Conservation (phyloP, 2,888 invertebrate species). For the Diarsia dahlii region DNA sequence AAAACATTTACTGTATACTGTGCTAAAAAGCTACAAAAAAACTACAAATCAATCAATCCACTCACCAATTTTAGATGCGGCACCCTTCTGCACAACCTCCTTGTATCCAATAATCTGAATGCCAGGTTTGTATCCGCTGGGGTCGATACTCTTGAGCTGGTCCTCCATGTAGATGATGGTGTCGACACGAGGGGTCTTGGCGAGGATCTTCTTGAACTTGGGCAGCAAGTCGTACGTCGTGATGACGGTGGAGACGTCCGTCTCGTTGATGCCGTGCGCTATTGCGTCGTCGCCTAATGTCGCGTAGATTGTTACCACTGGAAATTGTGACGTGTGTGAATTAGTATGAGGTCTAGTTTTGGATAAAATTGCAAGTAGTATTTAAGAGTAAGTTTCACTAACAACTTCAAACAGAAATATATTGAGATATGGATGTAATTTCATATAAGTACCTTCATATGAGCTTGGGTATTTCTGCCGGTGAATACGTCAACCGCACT, state of each 20-base stretch:
- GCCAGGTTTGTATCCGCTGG: slow-evolving; percentile 93
- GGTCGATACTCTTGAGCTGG: slow-evolving; percentile 94
- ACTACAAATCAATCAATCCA: neutral
- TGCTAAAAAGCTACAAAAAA: neutral
- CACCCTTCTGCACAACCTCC: slow-evolving; percentile 88
- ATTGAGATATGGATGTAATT: neutral
- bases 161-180: slow-evolving; percentile 97
- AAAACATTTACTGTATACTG: neutral
- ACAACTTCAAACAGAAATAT: too few species aligned
- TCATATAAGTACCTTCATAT: neutral
- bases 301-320: slow-evolving; percentile 98
- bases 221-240: slow-evolving; percentile 98
- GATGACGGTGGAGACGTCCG: slow-evolving; percentile 97
- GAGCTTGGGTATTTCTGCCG: neutral
- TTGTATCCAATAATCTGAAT: slow-evolving; percentile 94
- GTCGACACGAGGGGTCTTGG: slow-evolving; percentile 93
- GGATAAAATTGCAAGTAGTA: neutral
- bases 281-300: slow-evolving; percentile 99
- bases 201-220: slow-evolving; percentile 95
- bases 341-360: neutral
- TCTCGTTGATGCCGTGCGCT: slow-evolving; percentile 98
- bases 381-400: too few species aligned
- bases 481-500: neutral
- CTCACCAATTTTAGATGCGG: slow-evolving; percentile 82
- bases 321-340: slow-evolving; percentile 8